Evolutionary conservation across 2,797 vertebrate species (phyloP).

Genomic region (Acropternis orthonyx): DNA sequence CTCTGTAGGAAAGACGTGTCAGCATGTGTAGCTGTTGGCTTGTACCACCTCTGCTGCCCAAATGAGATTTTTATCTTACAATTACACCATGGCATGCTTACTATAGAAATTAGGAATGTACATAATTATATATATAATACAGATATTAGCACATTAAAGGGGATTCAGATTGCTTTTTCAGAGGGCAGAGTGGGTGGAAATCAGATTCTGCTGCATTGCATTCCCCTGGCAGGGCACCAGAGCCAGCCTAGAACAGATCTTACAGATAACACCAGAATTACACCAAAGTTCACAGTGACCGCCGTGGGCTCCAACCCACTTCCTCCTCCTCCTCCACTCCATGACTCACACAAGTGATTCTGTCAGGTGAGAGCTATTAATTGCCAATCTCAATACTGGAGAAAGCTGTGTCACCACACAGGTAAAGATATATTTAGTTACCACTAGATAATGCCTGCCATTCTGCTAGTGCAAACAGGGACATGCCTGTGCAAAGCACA

Average conservation of each 20-base stretch:
- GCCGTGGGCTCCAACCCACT: neutral
- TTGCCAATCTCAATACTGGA: neutral
- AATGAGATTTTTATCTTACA: neutral
- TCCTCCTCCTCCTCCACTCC: neutral
- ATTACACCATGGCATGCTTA: neutral
- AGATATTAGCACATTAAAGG: neutral
- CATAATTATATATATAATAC: neutral
- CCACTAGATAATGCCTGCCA: neutral
- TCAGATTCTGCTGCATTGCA: neutral
- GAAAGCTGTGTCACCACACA: slow-evolving; percentile 32
- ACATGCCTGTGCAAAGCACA: neutral
- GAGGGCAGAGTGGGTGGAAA: slow-evolving; percentile 29
- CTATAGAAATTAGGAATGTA: neutral
- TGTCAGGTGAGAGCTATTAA: slow-evolving; percentile 20
- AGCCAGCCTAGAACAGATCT: neutral
- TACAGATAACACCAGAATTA: neutral
- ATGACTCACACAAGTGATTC: slow-evolving; percentile 10
- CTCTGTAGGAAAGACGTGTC: neutral
- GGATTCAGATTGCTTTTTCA: neutral
- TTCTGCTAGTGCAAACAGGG: slow-evolving; percentile 12
- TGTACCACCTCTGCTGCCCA: neutral
- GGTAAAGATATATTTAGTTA: slow-evolving; percentile 42
- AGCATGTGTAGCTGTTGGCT: neutral
- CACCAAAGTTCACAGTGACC: neutral
- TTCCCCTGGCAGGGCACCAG: neutral